Base-by-base conservation (phyloP, 2,113 vertebrate genomes). In the Perca flavescens region DNA sequence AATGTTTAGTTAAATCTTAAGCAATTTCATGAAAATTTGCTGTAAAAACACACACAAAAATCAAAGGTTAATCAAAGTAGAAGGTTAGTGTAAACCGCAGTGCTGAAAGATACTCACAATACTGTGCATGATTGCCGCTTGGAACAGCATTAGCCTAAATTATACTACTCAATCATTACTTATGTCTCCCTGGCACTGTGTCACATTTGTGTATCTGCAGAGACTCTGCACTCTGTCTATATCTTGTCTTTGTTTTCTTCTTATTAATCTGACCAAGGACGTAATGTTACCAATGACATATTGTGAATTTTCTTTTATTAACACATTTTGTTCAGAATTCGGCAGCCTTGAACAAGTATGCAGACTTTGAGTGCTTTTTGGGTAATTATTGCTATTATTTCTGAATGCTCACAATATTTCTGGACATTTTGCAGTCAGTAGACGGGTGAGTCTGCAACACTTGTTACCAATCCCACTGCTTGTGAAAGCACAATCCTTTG, bases 141-240 rank as follows among this genome's bases (percentile, higher is more conserved):
- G 70, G 80, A 82, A 79, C 31, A 79, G 57, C 80, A 78, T 83
- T 57, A 74, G 25, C 15, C 73, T 56, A 80, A 83, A 90, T 81
- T 40, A 69, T 65, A 78, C 52, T 1, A 54, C 31, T 88, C 82
- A 69, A 50, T 80, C 67, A 81, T 70, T 34, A 54, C 22, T 71
- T 64, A 67, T 70, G 72, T 60, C 22, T 80, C 22, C 14, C 12
- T 73, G 60, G 64, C 66, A 28, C 56, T 61, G 50, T 40, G 61
- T 58, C 69, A 57, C 9, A 7, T 28, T 7, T 74, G 17, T 67
- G 28, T n/a, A 57, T 81, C 61, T 77, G 53, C 25, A 60, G 74
- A 68, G n/a, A 43, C 56, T 57, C 63, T 58, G 40, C 17, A 40
- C 65, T 75, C 43, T 56, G 16, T 16, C 54, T 17, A 6, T 47